phyloP scores from a whole-genome alignment of 1,140 invertebrate genomes.

The Delia radicum region DNA sequence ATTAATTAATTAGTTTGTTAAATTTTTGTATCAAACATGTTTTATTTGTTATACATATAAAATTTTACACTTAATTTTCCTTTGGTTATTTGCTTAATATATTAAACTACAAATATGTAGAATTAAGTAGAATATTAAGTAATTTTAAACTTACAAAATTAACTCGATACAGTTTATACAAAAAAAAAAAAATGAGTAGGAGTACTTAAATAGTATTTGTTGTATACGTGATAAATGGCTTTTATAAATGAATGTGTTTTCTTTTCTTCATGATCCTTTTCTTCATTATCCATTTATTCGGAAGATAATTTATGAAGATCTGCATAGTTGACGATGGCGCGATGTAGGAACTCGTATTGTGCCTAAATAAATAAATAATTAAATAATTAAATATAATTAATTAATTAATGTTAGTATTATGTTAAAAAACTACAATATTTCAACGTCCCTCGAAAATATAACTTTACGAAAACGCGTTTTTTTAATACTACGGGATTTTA shows the following conservation, averaged over 20 bases:
- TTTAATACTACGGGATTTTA: too few relatives aligned
- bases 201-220: neutral
- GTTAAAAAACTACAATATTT: too few relatives aligned
- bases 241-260: neutral
- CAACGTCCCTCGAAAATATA: too few relatives aligned
- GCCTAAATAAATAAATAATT: slow-evolving; percentile 64
- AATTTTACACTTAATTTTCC: slow-evolving; percentile 12
- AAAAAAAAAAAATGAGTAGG: neutral
- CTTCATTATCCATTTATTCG: slow-evolving; percentile 36
- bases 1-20: neutral
- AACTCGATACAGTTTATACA: slow-evolving; percentile 6
- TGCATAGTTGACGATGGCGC: slow-evolving; percentile 85
- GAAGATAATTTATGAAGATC: slow-evolving; percentile 75
- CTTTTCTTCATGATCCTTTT: neutral
- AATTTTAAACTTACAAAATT: slow-evolving; percentile 13
- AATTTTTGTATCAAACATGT: slow-evolving; percentile 4
- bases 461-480: too few relatives aligned
- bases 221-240: slow-evolving; percentile 7
- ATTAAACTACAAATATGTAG: neutral
- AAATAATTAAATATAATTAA: too few relatives aligned
- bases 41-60: slow-evolving; percentile 13
- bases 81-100: slow-evolving; percentile 14
- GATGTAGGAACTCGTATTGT: slow-evolving; percentile 89
- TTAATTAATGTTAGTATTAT: too few relatives aligned
- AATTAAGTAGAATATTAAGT: neutral